Percentiles rank a stretch among this genome's conserved stretches.
phyloP scores from a whole-genome alignment of 2,888 invertebrate genomes.

The Sicus ferrugineus region DNA sequence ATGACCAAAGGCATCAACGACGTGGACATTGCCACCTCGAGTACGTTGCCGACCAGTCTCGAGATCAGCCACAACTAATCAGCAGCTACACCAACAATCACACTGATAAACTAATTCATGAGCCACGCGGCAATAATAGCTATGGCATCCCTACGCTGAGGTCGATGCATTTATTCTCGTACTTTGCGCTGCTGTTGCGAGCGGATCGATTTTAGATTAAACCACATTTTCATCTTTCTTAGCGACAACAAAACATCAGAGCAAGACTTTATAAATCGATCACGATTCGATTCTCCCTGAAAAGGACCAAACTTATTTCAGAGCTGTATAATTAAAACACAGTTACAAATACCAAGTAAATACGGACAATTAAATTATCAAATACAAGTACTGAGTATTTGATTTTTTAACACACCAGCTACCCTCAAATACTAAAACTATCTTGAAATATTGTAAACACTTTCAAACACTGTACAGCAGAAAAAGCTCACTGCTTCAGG shows the following conservation, averaged over 20 bases:
- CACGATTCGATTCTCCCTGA: no score
- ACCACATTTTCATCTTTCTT: background rate
- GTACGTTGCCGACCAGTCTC: slow-evolving; percentile 65
- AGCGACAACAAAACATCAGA: background rate
- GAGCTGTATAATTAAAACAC: no score
- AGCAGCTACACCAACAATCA: slow-evolving; percentile 49
- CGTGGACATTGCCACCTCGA: slow-evolving; percentile 70
- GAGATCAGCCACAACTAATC: slow-evolving; percentile 61
- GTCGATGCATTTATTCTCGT: slow-evolving; percentile 42
- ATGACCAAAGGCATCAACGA: slow-evolving; percentile 74
- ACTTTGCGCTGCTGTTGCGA: slow-evolving; percentile 10
- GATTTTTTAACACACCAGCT: no score
- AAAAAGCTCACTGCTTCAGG: no score
- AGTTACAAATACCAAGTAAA: no score
- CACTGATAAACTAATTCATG: slow-evolving; percentile 46
- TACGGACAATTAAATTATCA: no score
- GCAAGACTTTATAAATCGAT: no score
- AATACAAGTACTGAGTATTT: no score
- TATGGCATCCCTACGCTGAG: slow-evolving; percentile 39
- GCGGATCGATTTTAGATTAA: background rate
- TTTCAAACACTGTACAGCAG: no score
- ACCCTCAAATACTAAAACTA: no score
- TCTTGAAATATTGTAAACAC: no score
- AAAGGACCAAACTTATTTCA: no score
- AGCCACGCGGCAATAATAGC: background rate